Evolutionary conservation across 2,888 invertebrate genomes (phyloP), one percentile per base, ranked within the genome.

Genomic region (Ellobium chinense): DNA sequence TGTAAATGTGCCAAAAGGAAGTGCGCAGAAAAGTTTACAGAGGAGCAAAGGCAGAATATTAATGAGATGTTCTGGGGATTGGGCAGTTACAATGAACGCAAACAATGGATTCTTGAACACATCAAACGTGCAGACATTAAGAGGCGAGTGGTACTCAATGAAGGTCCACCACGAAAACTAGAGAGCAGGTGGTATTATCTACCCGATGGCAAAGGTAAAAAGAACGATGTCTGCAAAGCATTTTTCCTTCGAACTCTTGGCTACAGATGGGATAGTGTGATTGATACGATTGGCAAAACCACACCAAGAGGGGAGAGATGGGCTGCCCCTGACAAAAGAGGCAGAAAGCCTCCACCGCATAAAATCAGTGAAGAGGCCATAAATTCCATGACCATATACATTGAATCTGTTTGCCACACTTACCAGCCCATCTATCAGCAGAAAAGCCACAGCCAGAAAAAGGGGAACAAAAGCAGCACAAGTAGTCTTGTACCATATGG

Each of bases 211-310:
- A 31, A 54, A 24, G 72, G 72, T 21, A 63, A 34, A 4, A 60
- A 54, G 27, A 14, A 62, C 14, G 78, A 78, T 60, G 78, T 78
- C 0, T 78, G 78, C 63, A 70, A 65, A 27, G 46, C 31, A 7
- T 78, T 78, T 36, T 78, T 72, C 36, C 62, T 78, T 14, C 12
- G 54, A 24, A 78, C 78, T 54, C 78, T 78, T 12, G 78, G 78
- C 24, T 78, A 63, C 27, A 39, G 62, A 18, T 78, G 78, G 78
- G 78, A 78, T n/a, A 78, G 72, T 72, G 65, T 78, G 14, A 78
- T 78, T 31, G 78, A 78, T 29, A 78, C 78, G 2, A 72, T 78
- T 37, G 62, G 78, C 24, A 70, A 78, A 63, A 78, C 78, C n/a
- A 78, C 78, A 39, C 70, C 70, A 31, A 70, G 63, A 34, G 78